Evolutionary conservation across 2,797 vertebrate species (phyloP).

Genomic region (Pachyuromys duprasi): DNA sequence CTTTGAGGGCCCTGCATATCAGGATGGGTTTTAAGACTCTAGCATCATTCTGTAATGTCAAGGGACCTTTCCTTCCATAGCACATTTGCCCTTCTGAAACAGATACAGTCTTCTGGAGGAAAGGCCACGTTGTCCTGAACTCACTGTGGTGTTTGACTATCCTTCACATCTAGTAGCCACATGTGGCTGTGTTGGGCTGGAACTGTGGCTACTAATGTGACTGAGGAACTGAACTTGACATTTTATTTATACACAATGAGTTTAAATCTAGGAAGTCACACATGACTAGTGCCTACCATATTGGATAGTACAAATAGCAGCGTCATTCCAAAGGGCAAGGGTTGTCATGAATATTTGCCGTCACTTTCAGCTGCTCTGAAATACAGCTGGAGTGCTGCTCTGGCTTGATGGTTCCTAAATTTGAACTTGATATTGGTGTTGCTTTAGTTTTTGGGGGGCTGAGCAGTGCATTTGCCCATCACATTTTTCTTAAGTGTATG

Average conservation of each 20-base stretch:
- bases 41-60: not conserved
- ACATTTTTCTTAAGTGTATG: not conserved
- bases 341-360: not conserved
- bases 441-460: not conserved
- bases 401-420: constrained; percentile 50
- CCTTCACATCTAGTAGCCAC: not conserved
- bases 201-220: not conserved
- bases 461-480: not conserved
- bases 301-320: not conserved
- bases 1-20: not conserved
- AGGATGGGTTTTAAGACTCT: not conserved
- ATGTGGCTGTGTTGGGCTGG: not conserved
- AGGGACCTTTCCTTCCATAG: not conserved
- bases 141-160: not conserved
- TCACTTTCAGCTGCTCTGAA: not conserved
- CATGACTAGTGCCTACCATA: not conserved
- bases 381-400: not conserved
- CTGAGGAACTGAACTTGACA: not conserved
- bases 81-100: not conserved
- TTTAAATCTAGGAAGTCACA: not conserved
- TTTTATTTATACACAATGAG: not conserved
- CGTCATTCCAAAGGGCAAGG: not conserved
- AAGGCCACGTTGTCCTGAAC: not conserved
- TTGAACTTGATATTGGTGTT: not conserved
- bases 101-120: not conserved